Evolutionary conservation across 2,797 vertebrate species (phyloP), one percentile per base, ranked within the genome.

Genomic region (Tapirus indicus): DNA sequence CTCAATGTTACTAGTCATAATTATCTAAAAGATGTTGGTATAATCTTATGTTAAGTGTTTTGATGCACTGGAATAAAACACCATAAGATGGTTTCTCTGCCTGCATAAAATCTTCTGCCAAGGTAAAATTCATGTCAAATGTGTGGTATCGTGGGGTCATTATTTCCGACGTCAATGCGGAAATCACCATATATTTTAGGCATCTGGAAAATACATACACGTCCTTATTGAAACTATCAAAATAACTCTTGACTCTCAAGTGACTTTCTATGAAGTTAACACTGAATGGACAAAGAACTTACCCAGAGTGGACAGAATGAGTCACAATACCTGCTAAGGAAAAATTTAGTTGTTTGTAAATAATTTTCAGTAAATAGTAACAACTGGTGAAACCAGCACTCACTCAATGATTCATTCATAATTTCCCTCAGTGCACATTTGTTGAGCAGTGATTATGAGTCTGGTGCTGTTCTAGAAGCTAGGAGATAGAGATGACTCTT

Each of bases 121-220:
- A 89, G 35, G 84, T 64, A 90, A 97, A 83, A 90, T 47, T 47
- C 10, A 11, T 71, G 58, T 82, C 25, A 41, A 87, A 87, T 27
- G 64, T 75, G 69, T n/a, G 32, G 32, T 64, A 64, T 74, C 35
- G 44, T 75, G 35, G 20, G 54, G 58, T 95, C n/a, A 9, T 47
- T 58, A 52, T 89, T 92, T 86, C 20, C 16, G 49, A 44, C 21
- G 44, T 35, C 44, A 77, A 14, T 17, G 69, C 72, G 66, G 62
- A 94, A 94, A 78, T 78, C 41, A 49, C 52, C 7, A 1, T 64
- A 32, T 6, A 79, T 94, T 56, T 78, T 44, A 75, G 6, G 69
- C 16, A 23, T 35, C 56, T 29, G 54, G 56, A 96, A 82, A 86
- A 82, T 38, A 60, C 3, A 9, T 20, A 16, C 52, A 82, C 5